Evolutionary conservation across 2,888 invertebrate species (phyloP).

Genomic region (Ennomos erosarius): DNA sequence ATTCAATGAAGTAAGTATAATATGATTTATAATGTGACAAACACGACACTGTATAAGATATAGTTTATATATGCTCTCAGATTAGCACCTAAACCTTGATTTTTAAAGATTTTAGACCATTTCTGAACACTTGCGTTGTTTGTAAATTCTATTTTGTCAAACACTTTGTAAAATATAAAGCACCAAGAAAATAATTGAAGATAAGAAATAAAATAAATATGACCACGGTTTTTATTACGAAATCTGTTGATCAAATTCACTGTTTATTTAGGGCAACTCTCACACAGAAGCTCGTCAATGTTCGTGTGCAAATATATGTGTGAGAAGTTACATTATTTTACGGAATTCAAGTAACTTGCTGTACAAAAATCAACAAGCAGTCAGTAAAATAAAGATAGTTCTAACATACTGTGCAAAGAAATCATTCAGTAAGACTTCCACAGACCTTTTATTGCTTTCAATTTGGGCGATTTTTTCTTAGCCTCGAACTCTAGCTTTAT

Average conservation of each 20-base stretch:
- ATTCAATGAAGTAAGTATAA: constrained; percentile 17
- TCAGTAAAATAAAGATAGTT: neutral
- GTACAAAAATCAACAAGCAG: neutral
- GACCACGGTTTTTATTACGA: neutral
- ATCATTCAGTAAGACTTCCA: constrained; percentile 78
- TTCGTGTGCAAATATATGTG: too few relatives aligned
- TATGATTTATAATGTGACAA: constrained; percentile 23
- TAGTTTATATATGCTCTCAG: constrained; percentile 56
- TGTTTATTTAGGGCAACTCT: too few relatives aligned
- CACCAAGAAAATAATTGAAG: constrained; percentile 33
- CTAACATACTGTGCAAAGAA: neutral
- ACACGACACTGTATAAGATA: constrained; percentile 36
- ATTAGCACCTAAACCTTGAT: constrained; percentile 75
- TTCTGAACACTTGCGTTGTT: constrained; percentile 77
- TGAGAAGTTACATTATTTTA: too few relatives aligned
- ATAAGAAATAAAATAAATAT: constrained; percentile 3
- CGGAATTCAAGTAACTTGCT: too few relatives aligned
- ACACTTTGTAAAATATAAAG: constrained; percentile 35
- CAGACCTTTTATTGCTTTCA: constrained; percentile 79
- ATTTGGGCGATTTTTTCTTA: constrained; percentile 76
- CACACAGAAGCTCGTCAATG: too few relatives aligned
- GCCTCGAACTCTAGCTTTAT: constrained; percentile 80
- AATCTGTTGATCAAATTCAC: too few relatives aligned
- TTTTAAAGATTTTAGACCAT: constrained; percentile 70
- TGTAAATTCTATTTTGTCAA: constrained; percentile 44